phyloP scores from a whole-genome alignment of 2,888 invertebrate genomes.

The Drosophila gaucha region DNA sequence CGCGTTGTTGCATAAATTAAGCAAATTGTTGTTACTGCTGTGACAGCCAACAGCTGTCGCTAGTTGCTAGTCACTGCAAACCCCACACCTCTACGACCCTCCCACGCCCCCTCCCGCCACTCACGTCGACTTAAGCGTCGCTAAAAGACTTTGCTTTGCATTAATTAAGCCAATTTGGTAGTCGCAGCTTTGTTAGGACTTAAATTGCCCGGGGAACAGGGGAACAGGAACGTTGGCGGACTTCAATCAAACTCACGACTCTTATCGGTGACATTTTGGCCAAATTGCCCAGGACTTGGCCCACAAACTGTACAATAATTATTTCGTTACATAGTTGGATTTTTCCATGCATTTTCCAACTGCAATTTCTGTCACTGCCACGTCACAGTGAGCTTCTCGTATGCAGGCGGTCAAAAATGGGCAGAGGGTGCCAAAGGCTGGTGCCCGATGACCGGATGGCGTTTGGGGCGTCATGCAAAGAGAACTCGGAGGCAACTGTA shows the following conservation, averaged over 20 bases:
- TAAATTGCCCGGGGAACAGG: constrained; percentile 2
- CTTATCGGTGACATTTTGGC: constrained; percentile 34
- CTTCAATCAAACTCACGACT: constrained; percentile 39
- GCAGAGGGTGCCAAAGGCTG: not conserved
- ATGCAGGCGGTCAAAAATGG: constrained; percentile 20
- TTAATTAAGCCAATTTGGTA: constrained; percentile 59
- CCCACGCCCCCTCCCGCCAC: not conserved
- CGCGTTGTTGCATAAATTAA: constrained; percentile 66
- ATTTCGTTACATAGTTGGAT: constrained; percentile 47
- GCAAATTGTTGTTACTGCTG: constrained; percentile 46
- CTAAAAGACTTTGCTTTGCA: constrained; percentile 71
- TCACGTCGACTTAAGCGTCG: constrained; percentile 43
- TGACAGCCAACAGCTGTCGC: constrained; percentile 38
- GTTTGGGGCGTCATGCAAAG: constrained; percentile 27
- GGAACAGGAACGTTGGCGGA: not conserved
- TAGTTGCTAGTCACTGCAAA: not conserved
- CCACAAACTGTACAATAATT: constrained; percentile 58
- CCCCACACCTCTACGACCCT: not conserved
- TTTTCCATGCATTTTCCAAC: constrained; percentile 34
- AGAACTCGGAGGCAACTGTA: constrained; percentile 40
- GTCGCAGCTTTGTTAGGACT: constrained; percentile 6
- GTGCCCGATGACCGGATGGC: not conserved
- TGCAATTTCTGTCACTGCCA: constrained; percentile 69
- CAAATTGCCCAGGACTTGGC: constrained; percentile 31
- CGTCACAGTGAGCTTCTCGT: constrained; percentile 31